Evolutionary conservation across 2,113 vertebrate genomes (phyloP).

Genomic region (Neopipo cinnamomea): DNA sequence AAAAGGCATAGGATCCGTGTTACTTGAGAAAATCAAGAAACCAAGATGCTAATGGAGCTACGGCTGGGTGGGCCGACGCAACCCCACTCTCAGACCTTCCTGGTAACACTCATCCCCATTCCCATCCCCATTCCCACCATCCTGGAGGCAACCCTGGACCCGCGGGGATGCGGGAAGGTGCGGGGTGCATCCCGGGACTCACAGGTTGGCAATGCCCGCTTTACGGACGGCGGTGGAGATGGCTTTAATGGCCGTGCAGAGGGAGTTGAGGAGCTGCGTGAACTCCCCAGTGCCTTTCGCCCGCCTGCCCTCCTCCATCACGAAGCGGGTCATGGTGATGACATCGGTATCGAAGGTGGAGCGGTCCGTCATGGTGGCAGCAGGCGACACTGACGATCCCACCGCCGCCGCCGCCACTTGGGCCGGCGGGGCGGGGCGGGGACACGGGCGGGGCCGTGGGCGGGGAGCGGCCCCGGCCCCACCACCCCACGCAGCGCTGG

Average conservation of each 20-base stretch:
- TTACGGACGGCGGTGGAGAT: slow-evolving; percentile 94
- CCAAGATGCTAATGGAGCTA: no score
- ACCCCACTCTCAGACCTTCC: neutral
- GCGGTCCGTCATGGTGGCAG: slow-evolving; percentile 82
- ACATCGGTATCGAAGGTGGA: slow-evolving; percentile 89
- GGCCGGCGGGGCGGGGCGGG: neutral
- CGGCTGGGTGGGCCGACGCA: neutral
- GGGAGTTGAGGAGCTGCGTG: slow-evolving; percentile 91
- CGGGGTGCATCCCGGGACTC: slow-evolving; percentile 1
- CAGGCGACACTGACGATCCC: fast-evolving
- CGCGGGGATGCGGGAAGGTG: neutral
- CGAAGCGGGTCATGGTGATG: slow-evolving; percentile 90
- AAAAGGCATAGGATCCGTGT: neutral
- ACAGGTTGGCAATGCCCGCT: slow-evolving; percentile 95
- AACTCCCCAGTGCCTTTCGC: slow-evolving; percentile 88
- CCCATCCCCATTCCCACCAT: neutral
- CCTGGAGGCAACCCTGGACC: neutral
- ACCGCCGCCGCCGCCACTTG: fast-evolving
- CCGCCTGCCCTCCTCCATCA: slow-evolving; percentile 90
- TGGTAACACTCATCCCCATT: neutral
- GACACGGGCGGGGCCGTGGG: neutral
- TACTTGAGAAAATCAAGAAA: neutral
- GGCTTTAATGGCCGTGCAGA: slow-evolving; percentile 93
- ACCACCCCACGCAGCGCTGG: neutral
- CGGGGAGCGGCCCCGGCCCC: neutral